phyloP scores from a whole-genome alignment of 1,140 invertebrate species.

The Drosophila takahashii region DNA sequence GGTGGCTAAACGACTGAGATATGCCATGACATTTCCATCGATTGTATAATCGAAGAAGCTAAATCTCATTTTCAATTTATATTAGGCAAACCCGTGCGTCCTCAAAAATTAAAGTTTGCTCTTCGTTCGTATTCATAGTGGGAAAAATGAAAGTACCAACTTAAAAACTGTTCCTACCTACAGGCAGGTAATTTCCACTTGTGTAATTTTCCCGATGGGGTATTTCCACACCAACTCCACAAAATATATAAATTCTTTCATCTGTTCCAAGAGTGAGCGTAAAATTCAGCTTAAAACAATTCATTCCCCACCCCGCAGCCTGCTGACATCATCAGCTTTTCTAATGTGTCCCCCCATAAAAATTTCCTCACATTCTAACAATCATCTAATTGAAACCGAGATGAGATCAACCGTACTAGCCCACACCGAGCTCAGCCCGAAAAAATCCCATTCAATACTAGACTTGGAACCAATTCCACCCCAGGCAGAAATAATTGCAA shows the following conservation, averaged over 20 bases:
- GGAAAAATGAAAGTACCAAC: no score
- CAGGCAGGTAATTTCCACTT: no score
- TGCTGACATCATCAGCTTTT: slow-evolving; percentile 47
- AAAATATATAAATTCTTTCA: neutral
- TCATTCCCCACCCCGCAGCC: slow-evolving; percentile 9
- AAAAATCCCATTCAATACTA: slow-evolving; percentile 35
- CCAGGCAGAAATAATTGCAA: slow-evolving; percentile 61
- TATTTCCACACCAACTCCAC: no score
- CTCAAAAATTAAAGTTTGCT: no score
- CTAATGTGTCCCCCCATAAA: slow-evolving; percentile 25
- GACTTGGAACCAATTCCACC: slow-evolving; percentile 37
- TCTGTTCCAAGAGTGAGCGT: neutral
- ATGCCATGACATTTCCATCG: no score
- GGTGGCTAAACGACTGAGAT: no score
- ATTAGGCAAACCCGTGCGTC: no score
- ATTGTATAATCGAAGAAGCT: no score
- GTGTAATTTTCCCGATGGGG: no score
- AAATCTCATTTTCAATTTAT: no score
- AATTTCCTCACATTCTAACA: slow-evolving; percentile 47
- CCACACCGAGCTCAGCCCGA: slow-evolving; percentile 1
- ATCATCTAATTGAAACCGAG: slow-evolving; percentile 77
- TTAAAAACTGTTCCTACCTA: no score
- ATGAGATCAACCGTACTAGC: slow-evolving; percentile 44
- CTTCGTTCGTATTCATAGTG: no score
- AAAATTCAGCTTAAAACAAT: slow-evolving; percentile 5